Conservation (phyloP, 2,797 vertebrate species). For the Anomalospiza imberbis region DNA sequence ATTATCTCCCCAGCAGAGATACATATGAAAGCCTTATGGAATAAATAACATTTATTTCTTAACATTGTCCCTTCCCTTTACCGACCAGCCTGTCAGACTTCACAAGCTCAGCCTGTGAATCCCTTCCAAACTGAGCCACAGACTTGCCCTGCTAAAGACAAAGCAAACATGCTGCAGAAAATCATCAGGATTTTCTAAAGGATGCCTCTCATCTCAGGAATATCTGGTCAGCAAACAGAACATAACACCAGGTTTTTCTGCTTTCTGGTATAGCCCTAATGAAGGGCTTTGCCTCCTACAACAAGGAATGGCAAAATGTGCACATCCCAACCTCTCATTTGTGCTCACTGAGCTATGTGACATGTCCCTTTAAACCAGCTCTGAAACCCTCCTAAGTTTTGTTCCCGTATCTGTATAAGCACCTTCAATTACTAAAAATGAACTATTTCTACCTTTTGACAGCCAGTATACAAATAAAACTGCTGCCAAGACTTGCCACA, state of each 20-base stretch:
- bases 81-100: not conserved
- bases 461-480: not conserved
- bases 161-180: not conserved
- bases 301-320: not conserved
- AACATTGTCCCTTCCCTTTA: not conserved
- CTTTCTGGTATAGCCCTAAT: not conserved
- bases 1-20: not conserved
- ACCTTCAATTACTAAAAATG: conserved; percentile 4
- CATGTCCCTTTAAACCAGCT: not conserved
- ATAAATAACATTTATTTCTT: not conserved
- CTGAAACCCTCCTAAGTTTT: not conserved
- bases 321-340: not conserved
- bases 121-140: not conserved
- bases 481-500: not conserved
- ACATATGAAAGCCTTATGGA: not conserved
- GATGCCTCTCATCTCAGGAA: not conserved
- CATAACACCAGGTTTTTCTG: not conserved
- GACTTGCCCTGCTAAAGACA: not conserved
- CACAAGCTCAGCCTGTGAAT: not conserved
- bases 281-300: conserved; percentile 14
- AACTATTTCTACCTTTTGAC: not conserved
- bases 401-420: not conserved
- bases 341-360: not conserved
- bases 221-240: not conserved
- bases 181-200: not conserved